Evolutionary conservation across 1,140 invertebrate genomes (phyloP).

Genomic region (Hormaphis cornu): DNA sequence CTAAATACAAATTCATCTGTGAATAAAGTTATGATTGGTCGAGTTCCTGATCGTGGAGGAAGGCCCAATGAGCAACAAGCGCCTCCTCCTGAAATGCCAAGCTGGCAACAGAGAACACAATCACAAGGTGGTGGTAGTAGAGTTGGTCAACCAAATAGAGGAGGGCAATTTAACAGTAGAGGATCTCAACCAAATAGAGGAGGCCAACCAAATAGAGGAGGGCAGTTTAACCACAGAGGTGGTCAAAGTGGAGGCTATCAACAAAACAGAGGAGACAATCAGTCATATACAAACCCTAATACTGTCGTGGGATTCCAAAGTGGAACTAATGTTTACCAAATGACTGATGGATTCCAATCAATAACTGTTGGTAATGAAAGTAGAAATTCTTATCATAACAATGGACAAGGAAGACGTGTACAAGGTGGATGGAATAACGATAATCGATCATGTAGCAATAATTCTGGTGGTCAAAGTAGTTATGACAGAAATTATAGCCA

Average conservation of each 20-base stretch:
- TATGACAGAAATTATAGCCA: neutral
- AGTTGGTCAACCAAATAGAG: constrained; percentile 19
- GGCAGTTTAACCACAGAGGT: neutral
- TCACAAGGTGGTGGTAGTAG: constrained; percentile 12
- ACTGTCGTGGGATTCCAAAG: too few relatives aligned
- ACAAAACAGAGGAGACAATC: too few relatives aligned
- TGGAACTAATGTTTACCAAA: constrained; percentile 33
- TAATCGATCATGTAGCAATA: neutral
- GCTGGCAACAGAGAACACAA: constrained; percentile 61
- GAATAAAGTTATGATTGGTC: constrained; percentile 78
- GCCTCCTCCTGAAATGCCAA: constrained; percentile 91
- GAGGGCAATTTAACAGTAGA: constrained; percentile 25
- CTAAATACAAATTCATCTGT: constrained; percentile 70
- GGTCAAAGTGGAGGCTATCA: neutral
- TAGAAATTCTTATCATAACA: constrained; percentile 21
- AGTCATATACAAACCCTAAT: too few relatives aligned
- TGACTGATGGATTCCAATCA: constrained; percentile 31
- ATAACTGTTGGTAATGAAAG: constrained; percentile 9
- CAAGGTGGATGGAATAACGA: constrained; percentile 19
- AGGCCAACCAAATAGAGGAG: neutral
- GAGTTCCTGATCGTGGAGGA: constrained; percentile 81
- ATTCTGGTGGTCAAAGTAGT: neutral
- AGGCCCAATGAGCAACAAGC: constrained; percentile 76
- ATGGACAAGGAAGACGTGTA: constrained; percentile 29
- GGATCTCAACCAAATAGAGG: constrained; percentile 20